phyloP scores from a whole-genome alignment of 2,797 vertebrate genomes.

The Coilia nasus region DNA sequence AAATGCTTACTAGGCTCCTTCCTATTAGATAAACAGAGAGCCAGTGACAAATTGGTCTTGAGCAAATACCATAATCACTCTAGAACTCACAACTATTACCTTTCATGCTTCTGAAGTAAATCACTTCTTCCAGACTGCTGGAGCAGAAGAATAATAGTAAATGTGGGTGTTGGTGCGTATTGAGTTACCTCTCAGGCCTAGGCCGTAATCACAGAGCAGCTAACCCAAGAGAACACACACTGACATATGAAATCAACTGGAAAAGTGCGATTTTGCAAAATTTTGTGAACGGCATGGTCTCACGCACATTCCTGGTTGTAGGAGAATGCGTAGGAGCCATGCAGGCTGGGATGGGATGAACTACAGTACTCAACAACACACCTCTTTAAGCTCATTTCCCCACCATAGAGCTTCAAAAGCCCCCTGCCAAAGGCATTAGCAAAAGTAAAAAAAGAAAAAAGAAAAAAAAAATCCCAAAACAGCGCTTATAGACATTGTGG shows the following conservation, averaged over 20 bases:
- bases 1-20: neutral
- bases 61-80: neutral
- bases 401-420: neutral
- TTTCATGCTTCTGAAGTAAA: neutral
- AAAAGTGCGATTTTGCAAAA: neutral
- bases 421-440: neutral
- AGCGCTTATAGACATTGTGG: neutral
- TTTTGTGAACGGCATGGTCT: too few species aligned
- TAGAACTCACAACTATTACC: neutral
- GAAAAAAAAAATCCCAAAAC: neutral
- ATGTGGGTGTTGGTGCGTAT: neutral
- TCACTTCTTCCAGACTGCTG: neutral
- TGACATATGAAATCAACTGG: neutral
- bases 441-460: neutral
- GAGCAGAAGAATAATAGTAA: neutral
- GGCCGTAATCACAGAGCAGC: neutral
- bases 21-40: neutral
- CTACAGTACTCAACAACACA: neutral
- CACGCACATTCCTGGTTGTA: too few species aligned
- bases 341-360: neutral
- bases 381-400: neutral
- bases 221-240: neutral
- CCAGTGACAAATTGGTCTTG: neutral
- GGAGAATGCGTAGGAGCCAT: too few species aligned
- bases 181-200: neutral